Percentiles rank a stretch among this genome's conserved stretches.
These are phyloP conservation scores for Dipodomys ordii DNA, from an alignment of 2,113 vertebrate species.

Conservation along the genomic window DNA sequence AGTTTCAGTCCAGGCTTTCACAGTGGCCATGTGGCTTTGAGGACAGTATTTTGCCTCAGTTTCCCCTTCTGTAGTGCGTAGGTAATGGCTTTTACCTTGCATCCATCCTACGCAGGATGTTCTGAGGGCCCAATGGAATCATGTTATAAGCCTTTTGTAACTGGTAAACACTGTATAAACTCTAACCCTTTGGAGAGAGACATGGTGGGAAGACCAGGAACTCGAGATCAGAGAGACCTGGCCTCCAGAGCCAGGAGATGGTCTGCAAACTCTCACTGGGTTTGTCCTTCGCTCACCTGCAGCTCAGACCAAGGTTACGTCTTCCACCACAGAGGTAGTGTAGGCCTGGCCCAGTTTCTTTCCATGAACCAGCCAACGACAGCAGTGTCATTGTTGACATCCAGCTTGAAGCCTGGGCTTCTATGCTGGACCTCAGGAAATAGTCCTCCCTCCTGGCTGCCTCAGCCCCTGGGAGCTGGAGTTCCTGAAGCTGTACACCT, in stretches of 20 bases:
- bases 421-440: background rate
- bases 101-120: background rate
- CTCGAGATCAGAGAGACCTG: background rate
- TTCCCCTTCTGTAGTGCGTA: background rate
- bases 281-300: background rate
- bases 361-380: background rate
- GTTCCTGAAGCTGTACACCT: slow-evolving; percentile 34
- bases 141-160: background rate
- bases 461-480: slow-evolving; percentile 4
- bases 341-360: background rate
- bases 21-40: background rate
- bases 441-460: background rate
- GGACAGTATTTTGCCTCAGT: background rate
- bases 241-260: background rate
- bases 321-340: background rate
- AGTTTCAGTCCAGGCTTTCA: background rate
- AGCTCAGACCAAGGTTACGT: too few relatives aligned
- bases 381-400: background rate
- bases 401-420: background rate
- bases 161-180: background rate
- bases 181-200: background rate
- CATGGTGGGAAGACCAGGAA: background rate
- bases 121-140: background rate
- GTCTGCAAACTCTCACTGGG: background rate
- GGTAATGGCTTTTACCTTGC: background rate